These are phyloP conservation scores for Lanistes nyassanus DNA, from an alignment of 1,140 invertebrate genomes.

Conservation along the genomic window DNA sequence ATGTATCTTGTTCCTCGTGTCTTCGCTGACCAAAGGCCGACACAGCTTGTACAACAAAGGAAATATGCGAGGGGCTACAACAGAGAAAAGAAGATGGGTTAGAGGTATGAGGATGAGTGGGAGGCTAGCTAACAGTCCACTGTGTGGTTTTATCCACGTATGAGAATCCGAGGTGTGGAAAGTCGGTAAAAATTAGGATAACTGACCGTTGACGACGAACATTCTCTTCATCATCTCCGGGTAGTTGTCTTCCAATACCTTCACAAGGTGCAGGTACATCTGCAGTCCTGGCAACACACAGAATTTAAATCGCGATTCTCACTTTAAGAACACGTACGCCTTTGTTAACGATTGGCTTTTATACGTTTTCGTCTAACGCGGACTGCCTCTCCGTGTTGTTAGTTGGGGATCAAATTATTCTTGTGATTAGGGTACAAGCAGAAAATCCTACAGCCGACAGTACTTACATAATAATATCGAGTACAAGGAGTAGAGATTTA, in stretches of 20 bases:
- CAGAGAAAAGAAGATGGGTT: slow-evolving; percentile 26
- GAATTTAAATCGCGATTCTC: too few species aligned
- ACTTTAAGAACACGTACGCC: too few species aligned
- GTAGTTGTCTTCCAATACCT: slow-evolving; percentile 76
- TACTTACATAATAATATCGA: too few species aligned
- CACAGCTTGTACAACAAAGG: slow-evolving; percentile 86
- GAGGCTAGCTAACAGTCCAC: not conserved
- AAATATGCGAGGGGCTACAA: slow-evolving; percentile 81
- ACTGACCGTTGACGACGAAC: slow-evolving; percentile 80
- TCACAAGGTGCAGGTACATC: slow-evolving; percentile 80
- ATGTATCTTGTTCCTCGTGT: slow-evolving; percentile 88
- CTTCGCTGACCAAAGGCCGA: slow-evolving; percentile 89
- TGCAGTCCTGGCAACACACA: slow-evolving; percentile 73
- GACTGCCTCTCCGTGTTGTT: too few species aligned
- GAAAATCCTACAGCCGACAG: too few species aligned
- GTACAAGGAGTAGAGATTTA: too few species aligned
- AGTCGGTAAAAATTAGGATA: not conserved
- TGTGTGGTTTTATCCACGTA: not conserved
- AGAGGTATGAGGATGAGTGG: not conserved
- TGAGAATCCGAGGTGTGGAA: not conserved
- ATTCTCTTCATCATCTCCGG: slow-evolving; percentile 83
- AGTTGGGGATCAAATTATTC: too few species aligned
- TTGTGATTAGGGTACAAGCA: too few species aligned
- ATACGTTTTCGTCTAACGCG: too few species aligned
- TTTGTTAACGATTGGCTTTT: too few species aligned